Evolutionary conservation across 2,113 vertebrate species (phyloP).

Genomic region (Sturnus vulgaris): DNA sequence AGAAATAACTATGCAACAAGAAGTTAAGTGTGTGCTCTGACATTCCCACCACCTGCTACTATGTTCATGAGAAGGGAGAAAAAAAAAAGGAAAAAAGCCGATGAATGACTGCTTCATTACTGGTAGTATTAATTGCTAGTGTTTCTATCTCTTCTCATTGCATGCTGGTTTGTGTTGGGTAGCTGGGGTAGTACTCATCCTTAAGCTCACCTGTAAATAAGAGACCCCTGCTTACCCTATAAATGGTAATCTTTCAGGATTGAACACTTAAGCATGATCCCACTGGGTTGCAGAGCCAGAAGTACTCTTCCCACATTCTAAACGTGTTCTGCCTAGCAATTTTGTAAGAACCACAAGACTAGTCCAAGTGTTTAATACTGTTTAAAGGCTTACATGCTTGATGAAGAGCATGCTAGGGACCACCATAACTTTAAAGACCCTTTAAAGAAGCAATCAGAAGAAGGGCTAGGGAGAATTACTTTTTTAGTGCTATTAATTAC

Average conservation of each 20-base stretch:
- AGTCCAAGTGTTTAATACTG: background rate
- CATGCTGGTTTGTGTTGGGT: background rate
- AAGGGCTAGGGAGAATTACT: background rate
- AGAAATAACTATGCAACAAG: background rate
- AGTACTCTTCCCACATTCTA: background rate
- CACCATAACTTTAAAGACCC: background rate
- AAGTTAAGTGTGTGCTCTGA: background rate
- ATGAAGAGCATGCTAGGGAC: background rate
- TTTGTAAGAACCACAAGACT: background rate
- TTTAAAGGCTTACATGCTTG: background rate
- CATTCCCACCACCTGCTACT: constrained; percentile 24
- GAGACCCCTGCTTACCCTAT: background rate
- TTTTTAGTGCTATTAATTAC: background rate
- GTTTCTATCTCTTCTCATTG: background rate
- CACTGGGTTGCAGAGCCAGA: background rate
- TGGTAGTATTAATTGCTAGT: background rate
- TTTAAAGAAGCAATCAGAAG: background rate
- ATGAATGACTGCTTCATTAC: background rate
- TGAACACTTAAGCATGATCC: background rate
- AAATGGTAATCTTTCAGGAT: background rate
- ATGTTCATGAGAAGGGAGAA: rapidly evolving
- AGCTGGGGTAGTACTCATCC: background rate
- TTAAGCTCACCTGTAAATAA: background rate
- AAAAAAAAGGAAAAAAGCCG: background rate
- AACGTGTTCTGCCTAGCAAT: background rate